phyloP scores from a whole-genome alignment of 2,888 invertebrate species.

The Zygogramma bicolorata region DNA sequence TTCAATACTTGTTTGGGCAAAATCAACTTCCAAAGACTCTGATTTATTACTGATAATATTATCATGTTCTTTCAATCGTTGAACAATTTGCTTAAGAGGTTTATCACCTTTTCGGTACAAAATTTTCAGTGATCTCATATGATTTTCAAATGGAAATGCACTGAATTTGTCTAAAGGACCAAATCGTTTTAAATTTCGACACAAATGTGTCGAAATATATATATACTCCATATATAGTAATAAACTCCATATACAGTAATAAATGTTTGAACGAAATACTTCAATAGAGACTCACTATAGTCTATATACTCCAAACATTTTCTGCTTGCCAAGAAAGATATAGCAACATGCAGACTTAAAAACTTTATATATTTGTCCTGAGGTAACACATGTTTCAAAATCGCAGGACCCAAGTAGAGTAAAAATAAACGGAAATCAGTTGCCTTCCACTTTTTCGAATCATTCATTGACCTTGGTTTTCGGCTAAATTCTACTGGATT shows the following conservation, averaged over 20 bases:
- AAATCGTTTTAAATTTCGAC: background rate
- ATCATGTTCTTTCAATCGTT: background rate
- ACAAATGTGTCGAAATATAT: constrained; percentile 7
- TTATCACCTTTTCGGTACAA: constrained; percentile 11
- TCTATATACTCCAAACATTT: background rate
- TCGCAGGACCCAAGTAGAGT: constrained; percentile 34
- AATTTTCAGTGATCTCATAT: constrained; percentile 1
- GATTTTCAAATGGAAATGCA: constrained; percentile 9
- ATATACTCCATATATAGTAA: background rate
- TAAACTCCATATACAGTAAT: background rate
- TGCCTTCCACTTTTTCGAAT: constrained; percentile 38
- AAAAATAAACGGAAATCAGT: constrained; percentile 39
- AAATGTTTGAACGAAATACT: constrained; percentile 6
- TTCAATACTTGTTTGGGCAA: background rate
- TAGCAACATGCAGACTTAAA: background rate
- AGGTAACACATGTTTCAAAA: constrained; percentile 2
- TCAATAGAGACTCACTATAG: background rate
- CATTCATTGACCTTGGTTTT: constrained; percentile 31
- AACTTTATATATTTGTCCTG: constrained; percentile 16
- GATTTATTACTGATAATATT: background rate
- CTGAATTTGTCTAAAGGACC: background rate
- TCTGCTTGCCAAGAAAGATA: background rate
- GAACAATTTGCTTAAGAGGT: background rate
- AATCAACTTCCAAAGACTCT: background rate
- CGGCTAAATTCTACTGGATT: constrained; percentile 24